Evolutionary conservation across 2,888 invertebrate species (phyloP).

Genomic region (Acronicta aceris): DNA sequence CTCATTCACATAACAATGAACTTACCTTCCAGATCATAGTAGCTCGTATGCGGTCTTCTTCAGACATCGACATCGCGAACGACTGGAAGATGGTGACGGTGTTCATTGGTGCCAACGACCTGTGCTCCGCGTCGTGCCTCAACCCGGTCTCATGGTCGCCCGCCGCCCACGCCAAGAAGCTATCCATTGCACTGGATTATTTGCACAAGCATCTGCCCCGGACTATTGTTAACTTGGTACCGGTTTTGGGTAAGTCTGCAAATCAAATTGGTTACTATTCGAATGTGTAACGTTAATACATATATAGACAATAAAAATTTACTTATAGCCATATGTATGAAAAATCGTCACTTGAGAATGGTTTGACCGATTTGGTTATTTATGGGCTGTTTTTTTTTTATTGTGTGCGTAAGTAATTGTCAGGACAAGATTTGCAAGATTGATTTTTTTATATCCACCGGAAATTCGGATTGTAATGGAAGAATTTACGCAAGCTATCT

Average conservation of each 20-base stretch:
- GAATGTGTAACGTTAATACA: too few species aligned
- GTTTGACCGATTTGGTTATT: too few species aligned
- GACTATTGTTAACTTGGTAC: slow-evolving; percentile 92
- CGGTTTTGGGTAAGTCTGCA: slow-evolving; percentile 90
- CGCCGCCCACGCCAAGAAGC: slow-evolving; percentile 89
- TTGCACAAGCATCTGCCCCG: slow-evolving; percentile 91
- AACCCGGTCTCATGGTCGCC: slow-evolving; percentile 90
- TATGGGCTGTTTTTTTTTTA: too few species aligned
- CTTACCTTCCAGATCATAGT: slow-evolving; percentile 87
- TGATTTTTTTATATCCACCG: too few species aligned
- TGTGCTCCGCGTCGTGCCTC: slow-evolving; percentile 92
- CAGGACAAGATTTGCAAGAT: too few species aligned
- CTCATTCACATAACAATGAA: not conserved
- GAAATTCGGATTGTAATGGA: too few species aligned
- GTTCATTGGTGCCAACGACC: slow-evolving; percentile 93
- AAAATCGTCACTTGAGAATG: too few species aligned
- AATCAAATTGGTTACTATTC: too few species aligned
- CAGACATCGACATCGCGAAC: slow-evolving; percentile 88
- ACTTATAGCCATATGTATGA: too few species aligned
- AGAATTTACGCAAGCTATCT: too few species aligned
- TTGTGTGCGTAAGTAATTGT: too few species aligned
- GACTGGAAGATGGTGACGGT: slow-evolving; percentile 94
- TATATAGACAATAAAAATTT: too few species aligned
- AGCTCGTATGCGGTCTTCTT: slow-evolving; percentile 90
- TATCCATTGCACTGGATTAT: slow-evolving; percentile 91